A percentile compares a stretch with the other conserved stretches of the same genome.
Evolutionary conservation across 1,140 invertebrate species (phyloP).

Genomic region (Pissodes strobi): DNA sequence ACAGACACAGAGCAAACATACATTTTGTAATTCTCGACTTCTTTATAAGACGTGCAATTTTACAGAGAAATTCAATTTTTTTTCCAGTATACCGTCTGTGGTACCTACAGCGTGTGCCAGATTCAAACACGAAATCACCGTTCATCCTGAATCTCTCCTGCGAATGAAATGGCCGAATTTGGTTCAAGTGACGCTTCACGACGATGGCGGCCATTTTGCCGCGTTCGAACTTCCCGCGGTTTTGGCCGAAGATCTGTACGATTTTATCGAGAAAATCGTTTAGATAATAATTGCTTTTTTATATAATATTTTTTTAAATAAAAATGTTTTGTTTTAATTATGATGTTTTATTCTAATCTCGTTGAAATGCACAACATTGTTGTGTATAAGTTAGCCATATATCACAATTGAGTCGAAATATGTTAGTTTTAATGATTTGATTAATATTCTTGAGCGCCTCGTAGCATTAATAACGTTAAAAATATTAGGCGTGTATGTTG

Average conservation of each 20-base stretch:
- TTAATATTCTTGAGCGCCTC: too few relatives aligned
- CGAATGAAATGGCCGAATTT: constrained; percentile 66
- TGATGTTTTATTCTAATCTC: too few relatives aligned
- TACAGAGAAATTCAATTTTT: constrained; percentile 7
- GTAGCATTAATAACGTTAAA: too few relatives aligned
- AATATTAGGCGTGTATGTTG: too few relatives aligned
- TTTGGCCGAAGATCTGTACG: constrained; percentile 66
- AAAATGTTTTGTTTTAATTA: too few relatives aligned
- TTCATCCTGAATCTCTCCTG: constrained; percentile 63
- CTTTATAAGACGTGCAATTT: neutral
- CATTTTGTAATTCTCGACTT: too few relatives aligned
- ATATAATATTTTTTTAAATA: too few relatives aligned
- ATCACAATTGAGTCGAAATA: too few relatives aligned
- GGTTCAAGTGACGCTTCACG: constrained; percentile 64
- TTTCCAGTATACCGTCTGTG: constrained; percentile 63
- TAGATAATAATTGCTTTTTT: too few relatives aligned
- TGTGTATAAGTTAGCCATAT: too few relatives aligned
- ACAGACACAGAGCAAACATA: neutral
- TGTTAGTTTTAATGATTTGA: too few relatives aligned
- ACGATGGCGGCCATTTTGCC: constrained; percentile 83
- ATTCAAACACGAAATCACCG: constrained; percentile 68
- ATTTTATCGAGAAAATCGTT: constrained; percentile 39
- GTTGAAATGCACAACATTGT: too few relatives aligned
- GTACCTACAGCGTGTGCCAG: constrained; percentile 69
- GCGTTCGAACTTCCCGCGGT: constrained; percentile 77